Evolutionary conservation across 2,113 vertebrate genomes (phyloP).

Genomic region (Cisticola juncidis): DNA sequence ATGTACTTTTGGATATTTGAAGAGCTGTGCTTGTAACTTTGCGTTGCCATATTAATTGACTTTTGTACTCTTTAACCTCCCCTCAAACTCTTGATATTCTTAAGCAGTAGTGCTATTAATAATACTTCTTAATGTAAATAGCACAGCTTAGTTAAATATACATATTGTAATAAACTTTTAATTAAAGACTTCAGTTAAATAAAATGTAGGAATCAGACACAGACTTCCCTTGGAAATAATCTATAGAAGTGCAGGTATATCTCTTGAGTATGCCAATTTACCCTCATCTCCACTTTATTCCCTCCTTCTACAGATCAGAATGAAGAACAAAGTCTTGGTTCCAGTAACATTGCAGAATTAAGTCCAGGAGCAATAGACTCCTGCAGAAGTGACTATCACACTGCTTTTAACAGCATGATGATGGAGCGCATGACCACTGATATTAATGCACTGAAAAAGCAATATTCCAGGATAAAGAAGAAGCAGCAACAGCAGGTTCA

Average conservation of each 20-base stretch:
- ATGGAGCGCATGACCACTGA: constrained; percentile 98
- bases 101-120: background rate
- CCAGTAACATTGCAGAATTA: constrained; percentile 89
- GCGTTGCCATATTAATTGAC: background rate
- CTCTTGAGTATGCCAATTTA: background rate
- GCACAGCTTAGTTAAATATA: background rate
- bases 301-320: constrained; percentile 77
- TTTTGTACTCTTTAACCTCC: background rate
- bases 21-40: background rate
- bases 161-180: background rate
- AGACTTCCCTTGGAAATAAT: background rate
- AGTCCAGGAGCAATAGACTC: constrained; percentile 92
- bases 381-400: constrained; percentile 88
- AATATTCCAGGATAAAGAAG: constrained; percentile 92
- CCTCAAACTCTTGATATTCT: background rate
- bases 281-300: background rate
- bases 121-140: background rate
- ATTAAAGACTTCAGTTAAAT: background rate
- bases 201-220: background rate
- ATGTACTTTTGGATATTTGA: background rate
- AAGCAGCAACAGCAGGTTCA: constrained; percentile 93
- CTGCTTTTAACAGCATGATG: constrained; percentile 97
- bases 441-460: constrained; percentile 90
- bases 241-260: background rate
- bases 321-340: constrained; percentile 78